phyloP scores from a whole-genome alignment of 2,113 vertebrate species.

The Nyctibius bracteatus region DNA sequence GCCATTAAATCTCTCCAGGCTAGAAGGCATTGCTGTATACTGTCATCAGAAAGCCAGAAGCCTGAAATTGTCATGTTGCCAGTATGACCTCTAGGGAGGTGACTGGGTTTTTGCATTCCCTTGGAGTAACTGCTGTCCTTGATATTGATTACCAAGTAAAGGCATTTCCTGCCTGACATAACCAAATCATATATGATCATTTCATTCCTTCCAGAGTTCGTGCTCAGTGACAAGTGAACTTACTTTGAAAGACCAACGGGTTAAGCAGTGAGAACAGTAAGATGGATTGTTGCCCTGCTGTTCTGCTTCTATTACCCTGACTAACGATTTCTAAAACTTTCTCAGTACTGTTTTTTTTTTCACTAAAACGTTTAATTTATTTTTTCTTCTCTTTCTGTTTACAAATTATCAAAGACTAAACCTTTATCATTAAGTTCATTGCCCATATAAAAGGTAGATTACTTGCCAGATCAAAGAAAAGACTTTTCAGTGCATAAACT shows the following conservation, averaged over 20 bases:
- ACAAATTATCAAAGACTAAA: background rate
- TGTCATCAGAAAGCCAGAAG: background rate
- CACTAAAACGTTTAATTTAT: background rate
- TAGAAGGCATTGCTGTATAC: background rate
- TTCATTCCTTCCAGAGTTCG: background rate
- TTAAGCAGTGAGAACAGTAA: background rate
- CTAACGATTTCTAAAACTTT: background rate
- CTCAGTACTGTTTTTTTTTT: background rate
- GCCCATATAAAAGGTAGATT: background rate
- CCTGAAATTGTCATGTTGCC: background rate
- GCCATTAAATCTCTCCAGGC: background rate
- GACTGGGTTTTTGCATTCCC: background rate
- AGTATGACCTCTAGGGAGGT: background rate
- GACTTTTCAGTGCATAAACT: background rate
- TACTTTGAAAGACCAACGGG: background rate
- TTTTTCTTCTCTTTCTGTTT: background rate
- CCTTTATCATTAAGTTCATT: fast-evolving
- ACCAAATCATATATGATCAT: background rate
- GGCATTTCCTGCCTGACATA: background rate
- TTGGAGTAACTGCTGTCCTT: background rate
- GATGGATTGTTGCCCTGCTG: background rate
- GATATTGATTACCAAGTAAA: background rate
- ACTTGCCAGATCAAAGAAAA: background rate
- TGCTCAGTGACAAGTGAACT: background rate
- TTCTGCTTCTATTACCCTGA: background rate